Percentiles rank a stretch among this genome's conserved stretches.
Conservation (phyloP, 2,797 vertebrate species). For the Sylvilagus floridanus region DNA sequence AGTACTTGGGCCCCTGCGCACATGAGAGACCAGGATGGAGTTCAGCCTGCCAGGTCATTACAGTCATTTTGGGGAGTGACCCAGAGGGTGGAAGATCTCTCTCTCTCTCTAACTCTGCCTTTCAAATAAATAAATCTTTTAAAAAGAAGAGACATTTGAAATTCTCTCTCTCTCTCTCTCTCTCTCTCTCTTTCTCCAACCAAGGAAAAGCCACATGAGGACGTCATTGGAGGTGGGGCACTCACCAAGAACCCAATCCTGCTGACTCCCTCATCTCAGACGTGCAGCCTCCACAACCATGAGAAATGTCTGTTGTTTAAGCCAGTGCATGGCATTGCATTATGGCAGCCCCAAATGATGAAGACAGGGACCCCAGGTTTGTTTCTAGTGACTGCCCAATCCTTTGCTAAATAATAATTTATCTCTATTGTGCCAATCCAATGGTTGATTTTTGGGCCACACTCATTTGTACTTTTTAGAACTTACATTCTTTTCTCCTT, state of each 20-base stretch:
- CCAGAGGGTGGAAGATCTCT: too few relatives aligned
- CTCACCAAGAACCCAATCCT: neutral
- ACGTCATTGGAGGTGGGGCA: neutral
- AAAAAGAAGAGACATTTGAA: neutral
- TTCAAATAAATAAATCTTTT: too few relatives aligned
- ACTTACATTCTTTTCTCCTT: neutral
- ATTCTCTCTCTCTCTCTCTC: too few relatives aligned
- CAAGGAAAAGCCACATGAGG: neutral
- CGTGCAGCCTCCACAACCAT: neutral
- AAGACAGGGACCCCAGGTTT: neutral
- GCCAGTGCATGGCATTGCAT: neutral
- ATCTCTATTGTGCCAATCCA: neutral
- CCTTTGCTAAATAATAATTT: slow-evolving; percentile 5
- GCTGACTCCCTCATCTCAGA: neutral
- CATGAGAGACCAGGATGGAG: too few relatives aligned
- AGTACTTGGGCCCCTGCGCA: too few relatives aligned
- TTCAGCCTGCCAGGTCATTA: too few relatives aligned
- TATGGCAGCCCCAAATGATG: neutral
- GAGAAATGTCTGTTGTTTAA: neutral
- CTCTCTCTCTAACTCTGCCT: too few relatives aligned
- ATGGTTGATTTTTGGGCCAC: neutral
- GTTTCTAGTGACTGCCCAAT: neutral
- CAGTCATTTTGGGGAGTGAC: too few relatives aligned
- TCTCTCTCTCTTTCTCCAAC: neutral
- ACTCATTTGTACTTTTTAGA: slow-evolving; percentile 38